Conservation (phyloP, 2,888 invertebrate genomes). For the Ametastegia equiseti region DNA sequence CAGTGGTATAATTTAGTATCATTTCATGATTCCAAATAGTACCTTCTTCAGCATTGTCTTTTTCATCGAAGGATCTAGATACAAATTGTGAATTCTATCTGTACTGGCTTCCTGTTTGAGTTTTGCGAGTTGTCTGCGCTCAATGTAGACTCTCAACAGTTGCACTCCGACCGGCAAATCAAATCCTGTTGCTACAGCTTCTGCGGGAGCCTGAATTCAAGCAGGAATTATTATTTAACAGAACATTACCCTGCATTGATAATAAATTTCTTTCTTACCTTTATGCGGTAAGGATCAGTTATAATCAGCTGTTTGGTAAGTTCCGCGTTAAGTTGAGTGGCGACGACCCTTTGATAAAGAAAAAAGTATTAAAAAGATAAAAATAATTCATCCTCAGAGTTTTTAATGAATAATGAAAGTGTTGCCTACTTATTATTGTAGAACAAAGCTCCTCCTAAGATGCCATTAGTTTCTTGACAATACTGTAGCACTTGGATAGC, state of each 20-base stretch:
- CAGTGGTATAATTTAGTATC: too few relatives aligned
- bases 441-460: slow-evolving; percentile 90
- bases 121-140: slow-evolving; percentile 78
- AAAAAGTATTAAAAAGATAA: slow-evolving; percentile 11
- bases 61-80: slow-evolving; percentile 59
- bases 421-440: slow-evolving; percentile 90
- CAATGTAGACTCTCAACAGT: slow-evolving; percentile 87
- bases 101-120: slow-evolving; percentile 64
- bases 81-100: slow-evolving; percentile 64
- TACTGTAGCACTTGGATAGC: slow-evolving; percentile 91
- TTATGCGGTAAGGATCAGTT: slow-evolving; percentile 90
- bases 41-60: slow-evolving; percentile 64
- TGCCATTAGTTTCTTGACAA: slow-evolving; percentile 87
- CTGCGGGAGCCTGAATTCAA: slow-evolving; percentile 82
- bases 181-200: slow-evolving; percentile 81
- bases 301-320: slow-evolving; percentile 89
- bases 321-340: slow-evolving; percentile 84
- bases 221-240: background rate
- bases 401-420: slow-evolving; percentile 1
- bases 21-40: too few relatives aligned
- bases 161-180: slow-evolving; percentile 90
- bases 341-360: slow-evolving; percentile 83
- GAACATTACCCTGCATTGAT: background rate
- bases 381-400: slow-evolving; percentile 18
- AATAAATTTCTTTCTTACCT: slow-evolving; percentile 73